Conservation (phyloP, 2,113 vertebrate genomes). For the Indicator maculatus region DNA sequence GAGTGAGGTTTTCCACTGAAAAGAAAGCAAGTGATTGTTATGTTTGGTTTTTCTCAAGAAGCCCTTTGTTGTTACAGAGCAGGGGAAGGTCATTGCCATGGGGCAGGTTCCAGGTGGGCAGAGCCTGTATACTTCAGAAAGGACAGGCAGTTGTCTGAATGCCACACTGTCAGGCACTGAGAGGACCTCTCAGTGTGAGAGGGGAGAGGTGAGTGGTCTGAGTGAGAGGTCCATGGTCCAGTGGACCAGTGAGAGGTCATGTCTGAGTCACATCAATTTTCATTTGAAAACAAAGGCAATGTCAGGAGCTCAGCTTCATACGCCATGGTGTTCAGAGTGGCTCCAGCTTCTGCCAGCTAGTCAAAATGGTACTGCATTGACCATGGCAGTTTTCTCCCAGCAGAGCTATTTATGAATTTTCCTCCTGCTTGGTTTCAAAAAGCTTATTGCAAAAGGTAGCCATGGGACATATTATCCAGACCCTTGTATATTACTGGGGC, state of each 20-base stretch:
- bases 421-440: neutral
- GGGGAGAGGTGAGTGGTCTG: too few relatives aligned
- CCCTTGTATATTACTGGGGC: neutral
- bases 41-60: neutral
- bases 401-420: neutral
- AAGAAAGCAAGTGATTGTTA: conserved; percentile 48
- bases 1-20: conserved; percentile 94
- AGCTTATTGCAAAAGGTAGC: neutral
- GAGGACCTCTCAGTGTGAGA: neutral
- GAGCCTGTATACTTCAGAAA: neutral
- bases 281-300: neutral
- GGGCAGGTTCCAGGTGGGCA: neutral
- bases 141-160: neutral
- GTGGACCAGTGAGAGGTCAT: too few relatives aligned
- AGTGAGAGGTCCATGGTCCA: too few relatives aligned
- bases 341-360: neutral
- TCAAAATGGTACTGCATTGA: neutral
- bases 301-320: neutral
- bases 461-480: neutral
- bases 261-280: neutral
- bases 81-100: neutral
- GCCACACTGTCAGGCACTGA: accelerated
- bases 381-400: neutral
- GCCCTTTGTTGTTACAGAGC: neutral
- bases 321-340: neutral